phyloP scores from a whole-genome alignment of 2,797 vertebrate species.

The Bufotes viridis region DNA sequence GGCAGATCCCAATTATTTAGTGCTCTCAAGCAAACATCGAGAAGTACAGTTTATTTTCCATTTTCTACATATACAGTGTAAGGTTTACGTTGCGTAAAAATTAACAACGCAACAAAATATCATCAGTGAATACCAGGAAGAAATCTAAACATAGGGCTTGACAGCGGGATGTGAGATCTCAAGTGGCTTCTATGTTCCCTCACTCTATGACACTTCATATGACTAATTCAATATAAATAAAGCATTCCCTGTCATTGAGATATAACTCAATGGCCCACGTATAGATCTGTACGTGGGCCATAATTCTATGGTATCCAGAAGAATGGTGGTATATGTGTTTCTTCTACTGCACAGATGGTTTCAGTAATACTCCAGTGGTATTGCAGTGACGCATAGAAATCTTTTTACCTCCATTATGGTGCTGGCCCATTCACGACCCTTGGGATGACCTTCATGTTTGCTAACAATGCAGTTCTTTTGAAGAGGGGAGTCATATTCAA shows the following conservation, averaged over 20 bases:
- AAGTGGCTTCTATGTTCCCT: background rate
- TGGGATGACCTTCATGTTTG: background rate
- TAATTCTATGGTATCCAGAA: background rate
- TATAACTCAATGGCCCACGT: background rate
- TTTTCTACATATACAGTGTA: slow-evolving; percentile 7
- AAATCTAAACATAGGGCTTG: slow-evolving; percentile 12
- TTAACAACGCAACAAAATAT: background rate
- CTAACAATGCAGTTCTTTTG: background rate
- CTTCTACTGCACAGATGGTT: background rate
- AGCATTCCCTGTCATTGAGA: background rate
- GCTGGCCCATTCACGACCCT: background rate
- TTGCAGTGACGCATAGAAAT: background rate
- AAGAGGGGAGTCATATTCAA: background rate
- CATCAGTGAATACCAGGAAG: background rate
- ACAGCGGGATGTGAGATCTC: background rate
- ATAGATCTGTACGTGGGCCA: background rate
- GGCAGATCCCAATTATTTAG: background rate
- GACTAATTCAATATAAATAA: slow-evolving; percentile 25
- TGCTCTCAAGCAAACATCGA: background rate
- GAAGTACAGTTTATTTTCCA: background rate
- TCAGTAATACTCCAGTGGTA: background rate
- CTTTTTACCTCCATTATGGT: background rate
- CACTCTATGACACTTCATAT: background rate
- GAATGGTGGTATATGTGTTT: background rate
- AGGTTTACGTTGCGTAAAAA: background rate